A percentile compares a stretch with the other conserved stretches of the same genome.
These are phyloP conservation scores for Dolichomitus sp. DNA, from an alignment of 2,888 invertebrate species.

Conservation along the genomic window DNA sequence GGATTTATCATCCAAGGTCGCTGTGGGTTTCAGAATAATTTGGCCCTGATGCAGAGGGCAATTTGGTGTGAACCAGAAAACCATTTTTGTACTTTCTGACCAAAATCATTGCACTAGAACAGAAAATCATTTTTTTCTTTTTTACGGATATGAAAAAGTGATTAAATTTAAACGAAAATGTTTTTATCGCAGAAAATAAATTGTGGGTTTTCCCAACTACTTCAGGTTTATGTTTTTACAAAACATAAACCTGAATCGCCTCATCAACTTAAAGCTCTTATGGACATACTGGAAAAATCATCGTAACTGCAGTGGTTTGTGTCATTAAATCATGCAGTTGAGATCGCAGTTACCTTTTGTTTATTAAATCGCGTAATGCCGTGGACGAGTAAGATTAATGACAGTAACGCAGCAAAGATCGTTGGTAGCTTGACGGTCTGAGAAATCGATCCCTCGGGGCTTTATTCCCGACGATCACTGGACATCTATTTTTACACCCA, in stretches of 20 bases:
- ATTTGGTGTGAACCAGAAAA: not conserved
- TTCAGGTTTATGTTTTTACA: not conserved
- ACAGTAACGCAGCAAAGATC: constrained; percentile 31
- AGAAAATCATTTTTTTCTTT: not conserved
- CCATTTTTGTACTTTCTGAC: not conserved
- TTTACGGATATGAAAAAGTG: not conserved
- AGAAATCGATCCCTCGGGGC: constrained; percentile 44
- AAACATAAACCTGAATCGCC: not conserved
- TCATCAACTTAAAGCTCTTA: not conserved
- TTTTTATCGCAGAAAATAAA: not conserved
- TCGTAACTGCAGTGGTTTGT: not conserved
- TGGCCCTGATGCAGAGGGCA: too few species aligned
- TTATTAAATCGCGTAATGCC: constrained; percentile 1
- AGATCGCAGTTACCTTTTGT: not conserved
- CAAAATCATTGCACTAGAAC: not conserved
- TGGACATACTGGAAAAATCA: not conserved
- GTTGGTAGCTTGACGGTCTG: constrained; percentile 14
- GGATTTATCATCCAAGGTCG: too few species aligned
- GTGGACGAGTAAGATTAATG: constrained; percentile 36
- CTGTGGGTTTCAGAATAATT: too few species aligned
- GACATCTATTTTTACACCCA: constrained; percentile 59
- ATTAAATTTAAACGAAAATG: not conserved
- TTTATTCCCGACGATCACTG: constrained; percentile 55
- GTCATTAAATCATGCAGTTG: constrained; percentile 17
- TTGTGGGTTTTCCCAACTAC: not conserved